These are phyloP conservation scores for Drosophila ogumai DNA, from an alignment of 1,140 invertebrate species.

Conservation along the genomic window DNA sequence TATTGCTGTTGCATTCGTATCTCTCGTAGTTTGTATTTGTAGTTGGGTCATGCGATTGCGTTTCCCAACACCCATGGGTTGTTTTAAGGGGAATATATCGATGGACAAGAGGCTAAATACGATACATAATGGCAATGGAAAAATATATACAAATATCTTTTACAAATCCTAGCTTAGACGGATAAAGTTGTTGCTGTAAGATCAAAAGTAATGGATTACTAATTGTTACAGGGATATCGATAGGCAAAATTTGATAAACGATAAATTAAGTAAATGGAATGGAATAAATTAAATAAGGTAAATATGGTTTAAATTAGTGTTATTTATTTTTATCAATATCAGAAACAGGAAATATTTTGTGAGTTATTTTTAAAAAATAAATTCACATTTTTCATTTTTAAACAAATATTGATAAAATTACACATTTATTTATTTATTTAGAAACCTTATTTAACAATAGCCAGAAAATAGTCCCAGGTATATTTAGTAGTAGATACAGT, in stretches of 20 bases:
- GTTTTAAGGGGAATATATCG: constrained; percentile 5
- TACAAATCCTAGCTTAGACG: not conserved
- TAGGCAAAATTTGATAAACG: not conserved
- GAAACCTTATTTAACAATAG: not conserved
- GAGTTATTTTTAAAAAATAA: too few relatives aligned
- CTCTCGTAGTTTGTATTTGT: constrained; percentile 8
- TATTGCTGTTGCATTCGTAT: constrained; percentile 14
- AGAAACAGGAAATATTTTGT: too few relatives aligned
- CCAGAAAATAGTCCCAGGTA: not conserved
- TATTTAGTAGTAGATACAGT: not conserved
- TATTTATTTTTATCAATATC: too few relatives aligned
- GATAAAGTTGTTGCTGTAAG: not conserved
- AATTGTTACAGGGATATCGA: not conserved
- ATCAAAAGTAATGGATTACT: not conserved
- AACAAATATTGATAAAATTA: too few relatives aligned
- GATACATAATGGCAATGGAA: not conserved
- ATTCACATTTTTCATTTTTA: too few relatives aligned
- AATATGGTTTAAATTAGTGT: too few relatives aligned
- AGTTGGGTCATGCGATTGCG: constrained; percentile 13
- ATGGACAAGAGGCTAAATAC: constrained; percentile 21
- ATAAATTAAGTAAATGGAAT: not conserved
- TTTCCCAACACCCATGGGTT: constrained; percentile 23
- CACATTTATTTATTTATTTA: not conserved
- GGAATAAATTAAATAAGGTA: not conserved
- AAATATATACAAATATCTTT: constrained; percentile 8